Evolutionary conservation across 2,113 vertebrate genomes (phyloP), one percentile per base, ranked within the genome.

Genomic region (Chlamydotis undulata): DNA sequence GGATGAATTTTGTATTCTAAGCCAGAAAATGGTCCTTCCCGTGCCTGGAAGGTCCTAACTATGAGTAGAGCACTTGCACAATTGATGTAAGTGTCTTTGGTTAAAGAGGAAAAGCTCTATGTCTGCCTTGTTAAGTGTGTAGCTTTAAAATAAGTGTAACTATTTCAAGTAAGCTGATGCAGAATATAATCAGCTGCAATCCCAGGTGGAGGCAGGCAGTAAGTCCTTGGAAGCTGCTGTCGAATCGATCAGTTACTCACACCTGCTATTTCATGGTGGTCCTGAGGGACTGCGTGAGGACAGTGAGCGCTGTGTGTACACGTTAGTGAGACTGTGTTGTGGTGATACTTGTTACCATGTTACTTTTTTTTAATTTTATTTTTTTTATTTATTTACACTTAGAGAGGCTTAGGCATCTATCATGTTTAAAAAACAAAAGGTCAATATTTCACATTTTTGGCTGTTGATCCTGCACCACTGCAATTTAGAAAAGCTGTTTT

Each of bases 181-280:
- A 37, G 65, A 26, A 3, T 25, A 79, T 28, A 5, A 28, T 49
- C 39, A 16, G 55, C 75, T 85, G 67, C 14, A 87, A 37, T 29
- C 37, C 33, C 45, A 31, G 39, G 37, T 26, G 75, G 50, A 69
- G 85, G 39, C 65, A 61, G 77, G 71, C 70, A 83, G 41, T 3
- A 14, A 18, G 14, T 9, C 64, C 87, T 85, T 52, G 11, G 53
- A 21, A 69, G 12, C 19, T 35, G 3, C 68, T 55, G 65, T 70
- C 49, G 24, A 0, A 24, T 9, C 0, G 1, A 1, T 10, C 52
- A 37, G 28, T 14, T 49, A 11, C 19, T 70, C 2, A 1, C 69
- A 21, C 0, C 0, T 61, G 63, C 25, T 28, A 1, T 64, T 52
- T 26, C 33, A 0, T n/a, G 57, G 70, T 13, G 82, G 4, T 29